phyloP scores from a whole-genome alignment of 2,888 invertebrate genomes.

The Nemotelus nigrinus region DNA sequence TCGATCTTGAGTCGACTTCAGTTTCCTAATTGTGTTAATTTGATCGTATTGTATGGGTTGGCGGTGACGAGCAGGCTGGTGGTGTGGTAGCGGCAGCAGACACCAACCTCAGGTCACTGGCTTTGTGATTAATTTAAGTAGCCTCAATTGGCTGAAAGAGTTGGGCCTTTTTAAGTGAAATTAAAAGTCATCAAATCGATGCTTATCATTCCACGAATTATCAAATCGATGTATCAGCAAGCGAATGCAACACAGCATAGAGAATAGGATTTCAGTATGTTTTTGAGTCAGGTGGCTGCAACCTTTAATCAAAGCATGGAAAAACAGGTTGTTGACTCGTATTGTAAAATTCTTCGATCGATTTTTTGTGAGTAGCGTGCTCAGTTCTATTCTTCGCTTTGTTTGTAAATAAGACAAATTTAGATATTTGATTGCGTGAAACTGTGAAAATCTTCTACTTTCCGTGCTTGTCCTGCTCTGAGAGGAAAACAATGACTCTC shows the following conservation, averaged over 20 bases:
- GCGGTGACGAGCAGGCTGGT: not conserved
- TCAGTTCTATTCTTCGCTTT: too few species aligned
- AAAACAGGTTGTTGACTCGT: not conserved
- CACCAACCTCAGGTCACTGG: slow-evolving; percentile 18
- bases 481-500: too few species aligned
- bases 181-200: slow-evolving; percentile 42
- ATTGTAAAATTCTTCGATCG: too few species aligned
- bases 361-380: too few species aligned
- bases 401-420: too few species aligned
- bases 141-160: not conserved
- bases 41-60: not conserved
- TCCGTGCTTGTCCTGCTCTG: too few species aligned
- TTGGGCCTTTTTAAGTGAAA: slow-evolving; percentile 30
- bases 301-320: slow-evolving; percentile 11
- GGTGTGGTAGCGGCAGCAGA: not conserved
- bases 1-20: slow-evolving; percentile 28
- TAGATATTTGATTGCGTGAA: too few species aligned
- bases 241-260: too few species aligned
- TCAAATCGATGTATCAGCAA: not conserved
- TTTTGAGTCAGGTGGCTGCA: slow-evolving; percentile 2
- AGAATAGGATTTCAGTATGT: too few species aligned
- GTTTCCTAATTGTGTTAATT: slow-evolving; percentile 23
- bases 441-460: too few species aligned
- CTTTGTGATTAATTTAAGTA: slow-evolving; percentile 35
- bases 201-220: slow-evolving; percentile 42